A percentile compares a stretch with the other conserved stretches of the same genome.
phyloP scores from a whole-genome alignment of 2,888 invertebrate species.

The Conomelus anceps region DNA sequence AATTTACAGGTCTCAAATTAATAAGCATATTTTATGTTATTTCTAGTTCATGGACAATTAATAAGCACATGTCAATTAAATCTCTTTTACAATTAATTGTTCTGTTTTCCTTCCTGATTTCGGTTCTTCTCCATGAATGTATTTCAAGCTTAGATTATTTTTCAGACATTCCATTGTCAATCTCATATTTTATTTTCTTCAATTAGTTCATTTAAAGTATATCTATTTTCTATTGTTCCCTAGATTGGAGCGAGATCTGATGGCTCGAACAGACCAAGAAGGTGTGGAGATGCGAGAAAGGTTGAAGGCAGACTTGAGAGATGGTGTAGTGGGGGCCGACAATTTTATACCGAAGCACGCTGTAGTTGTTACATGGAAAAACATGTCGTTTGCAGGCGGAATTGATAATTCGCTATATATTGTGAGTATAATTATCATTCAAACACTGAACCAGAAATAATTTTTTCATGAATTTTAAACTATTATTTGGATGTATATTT shows the following conservation, averaged over 20 bases:
- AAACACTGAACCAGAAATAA: neutral
- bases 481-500: neutral
- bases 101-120: no score
- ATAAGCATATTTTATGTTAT: no score
- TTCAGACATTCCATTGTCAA: no score
- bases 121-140: no score
- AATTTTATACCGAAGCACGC: constrained; percentile 88
- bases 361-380: constrained; percentile 90
- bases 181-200: no score
- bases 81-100: no score
- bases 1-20: no score
- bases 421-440: constrained; percentile 44
- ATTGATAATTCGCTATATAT: constrained; percentile 67
- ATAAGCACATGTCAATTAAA: no score
- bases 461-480: neutral
- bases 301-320: constrained; percentile 78
- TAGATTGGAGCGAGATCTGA: constrained; percentile 62
- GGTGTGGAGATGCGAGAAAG: constrained; percentile 82
- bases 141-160: no score
- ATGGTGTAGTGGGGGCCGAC: constrained; percentile 85
- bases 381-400: constrained; percentile 87
- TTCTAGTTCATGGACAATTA: no score
- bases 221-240: constrained; percentile 15
- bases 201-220: no score
- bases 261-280: constrained; percentile 67